Percentiles rank a stretch among this genome's conserved stretches.
phyloP scores from a whole-genome alignment of 2,888 invertebrate genomes.

The Drosophila meridionalis region DNA sequence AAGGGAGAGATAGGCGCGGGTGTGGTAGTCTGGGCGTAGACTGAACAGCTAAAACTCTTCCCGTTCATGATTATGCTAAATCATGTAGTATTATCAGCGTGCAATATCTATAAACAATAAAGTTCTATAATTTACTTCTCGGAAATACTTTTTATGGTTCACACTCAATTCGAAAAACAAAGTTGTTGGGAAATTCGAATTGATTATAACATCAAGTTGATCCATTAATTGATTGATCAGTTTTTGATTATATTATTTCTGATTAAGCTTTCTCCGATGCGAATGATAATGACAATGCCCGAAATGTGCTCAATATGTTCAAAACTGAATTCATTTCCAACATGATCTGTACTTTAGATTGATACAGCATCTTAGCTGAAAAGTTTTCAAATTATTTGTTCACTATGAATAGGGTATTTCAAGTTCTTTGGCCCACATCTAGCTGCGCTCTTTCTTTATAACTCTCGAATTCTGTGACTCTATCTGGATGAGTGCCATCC shows the following conservation, averaged over 20 bases:
- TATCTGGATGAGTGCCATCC: slow-evolving; percentile 45
- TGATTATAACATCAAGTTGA: background rate
- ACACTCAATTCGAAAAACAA: background rate
- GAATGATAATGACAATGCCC: background rate
- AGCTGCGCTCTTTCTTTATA: background rate
- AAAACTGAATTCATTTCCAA: background rate
- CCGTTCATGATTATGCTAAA: background rate
- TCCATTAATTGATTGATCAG: slow-evolving; percentile 2
- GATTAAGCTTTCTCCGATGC: background rate
- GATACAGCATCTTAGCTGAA: background rate
- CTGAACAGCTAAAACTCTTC: background rate
- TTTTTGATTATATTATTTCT: background rate
- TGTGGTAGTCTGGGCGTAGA: background rate
- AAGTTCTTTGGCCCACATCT: background rate
- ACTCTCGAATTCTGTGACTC: slow-evolving; percentile 40
- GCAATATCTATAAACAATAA: background rate
- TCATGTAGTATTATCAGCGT: background rate
- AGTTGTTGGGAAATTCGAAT: background rate
- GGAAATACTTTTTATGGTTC: background rate
- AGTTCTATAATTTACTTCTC: background rate
- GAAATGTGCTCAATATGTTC: background rate
- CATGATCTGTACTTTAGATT: background rate
- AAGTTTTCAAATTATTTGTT: background rate
- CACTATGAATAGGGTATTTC: background rate
- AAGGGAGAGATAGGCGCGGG: too few species aligned